Percentiles rank a stretch among this genome's conserved stretches.
Conservation (phyloP, 2,888 invertebrate species). For the Cabera pusaria region DNA sequence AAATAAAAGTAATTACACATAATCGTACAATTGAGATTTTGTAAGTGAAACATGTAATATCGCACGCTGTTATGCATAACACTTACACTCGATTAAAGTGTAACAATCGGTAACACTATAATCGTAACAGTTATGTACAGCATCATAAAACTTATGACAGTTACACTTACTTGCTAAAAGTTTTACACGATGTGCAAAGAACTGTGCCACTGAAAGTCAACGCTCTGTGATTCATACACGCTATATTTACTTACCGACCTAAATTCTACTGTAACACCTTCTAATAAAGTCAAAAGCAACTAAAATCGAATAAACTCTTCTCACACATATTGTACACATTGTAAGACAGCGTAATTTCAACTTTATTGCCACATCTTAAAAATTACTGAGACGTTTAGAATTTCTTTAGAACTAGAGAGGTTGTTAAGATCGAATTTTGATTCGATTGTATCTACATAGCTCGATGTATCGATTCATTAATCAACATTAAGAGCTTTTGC, state of each 20-base stretch:
- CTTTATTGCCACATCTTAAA: conserved; percentile 12
- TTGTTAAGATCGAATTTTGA: conserved; percentile 20
- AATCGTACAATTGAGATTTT: too few relatives aligned
- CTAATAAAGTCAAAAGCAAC: too few relatives aligned
- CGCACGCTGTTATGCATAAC: too few relatives aligned
- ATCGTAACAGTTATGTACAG: too few relatives aligned
- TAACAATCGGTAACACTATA: too few relatives aligned
- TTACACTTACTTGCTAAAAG: conserved; percentile 12
- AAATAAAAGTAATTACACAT: too few relatives aligned
- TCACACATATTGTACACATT: conserved; percentile 2
- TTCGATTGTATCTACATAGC: conserved; percentile 17
- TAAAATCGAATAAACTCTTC: conserved; percentile 4
- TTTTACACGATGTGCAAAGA: conserved; percentile 30
- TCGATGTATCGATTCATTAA: conserved; percentile 25
- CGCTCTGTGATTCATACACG: conserved; percentile 35
- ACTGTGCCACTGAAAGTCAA: conserved; percentile 40
- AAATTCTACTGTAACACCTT: too few relatives aligned
- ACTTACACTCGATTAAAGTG: too few relatives aligned
- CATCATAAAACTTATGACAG: conserved; percentile 7
- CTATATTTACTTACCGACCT: conserved; percentile 22
- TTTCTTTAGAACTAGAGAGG: too few relatives aligned
- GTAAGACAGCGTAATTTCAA: conserved; percentile 11
- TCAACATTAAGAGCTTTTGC: conserved; percentile 24
- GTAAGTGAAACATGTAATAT: too few relatives aligned
- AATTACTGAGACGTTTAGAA: background rate